phyloP scores from a whole-genome alignment of 1,140 invertebrate genomes.

The Rhizoglyphus robini region DNA sequence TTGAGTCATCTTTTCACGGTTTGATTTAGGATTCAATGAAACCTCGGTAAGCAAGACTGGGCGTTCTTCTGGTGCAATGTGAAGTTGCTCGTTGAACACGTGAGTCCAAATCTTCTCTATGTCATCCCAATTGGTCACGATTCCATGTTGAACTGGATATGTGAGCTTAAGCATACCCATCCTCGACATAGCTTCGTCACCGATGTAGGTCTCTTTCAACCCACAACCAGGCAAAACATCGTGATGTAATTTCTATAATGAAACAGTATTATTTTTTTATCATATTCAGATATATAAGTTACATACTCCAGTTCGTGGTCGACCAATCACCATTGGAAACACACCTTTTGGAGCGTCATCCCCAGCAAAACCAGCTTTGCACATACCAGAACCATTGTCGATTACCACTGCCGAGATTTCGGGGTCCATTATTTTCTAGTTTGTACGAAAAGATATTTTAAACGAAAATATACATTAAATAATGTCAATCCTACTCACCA shows the following conservation, averaged over 20 bases:
- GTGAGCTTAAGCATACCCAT: slow-evolving; percentile 46
- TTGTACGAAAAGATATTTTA: background rate
- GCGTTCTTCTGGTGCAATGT: no score
- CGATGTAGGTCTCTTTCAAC: slow-evolving; percentile 37
- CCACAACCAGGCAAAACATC: background rate
- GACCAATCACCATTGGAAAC: no score
- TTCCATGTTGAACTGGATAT: no score
- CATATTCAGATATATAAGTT: slow-evolving; percentile 36
- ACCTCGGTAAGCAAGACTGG: no score
- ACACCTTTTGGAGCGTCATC: no score
- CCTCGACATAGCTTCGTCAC: slow-evolving; percentile 84
- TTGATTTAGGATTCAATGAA: no score
- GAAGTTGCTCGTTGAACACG: no score
- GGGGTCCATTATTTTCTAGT: background rate
- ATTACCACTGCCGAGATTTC: background rate
- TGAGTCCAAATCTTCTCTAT: slow-evolving; percentile 45
- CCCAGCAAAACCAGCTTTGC: slow-evolving; percentile 42
- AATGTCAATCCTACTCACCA: background rate
- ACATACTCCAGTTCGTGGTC: slow-evolving; percentile 36
- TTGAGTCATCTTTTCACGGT: no score
- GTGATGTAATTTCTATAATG: slow-evolving; percentile 21
- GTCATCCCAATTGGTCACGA: no score
- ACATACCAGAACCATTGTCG: no score
- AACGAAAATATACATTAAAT: no score
- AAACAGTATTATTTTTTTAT: no score